Evolutionary conservation across 2,797 vertebrate species (phyloP).

Genomic region (Clamator glandarius): DNA sequence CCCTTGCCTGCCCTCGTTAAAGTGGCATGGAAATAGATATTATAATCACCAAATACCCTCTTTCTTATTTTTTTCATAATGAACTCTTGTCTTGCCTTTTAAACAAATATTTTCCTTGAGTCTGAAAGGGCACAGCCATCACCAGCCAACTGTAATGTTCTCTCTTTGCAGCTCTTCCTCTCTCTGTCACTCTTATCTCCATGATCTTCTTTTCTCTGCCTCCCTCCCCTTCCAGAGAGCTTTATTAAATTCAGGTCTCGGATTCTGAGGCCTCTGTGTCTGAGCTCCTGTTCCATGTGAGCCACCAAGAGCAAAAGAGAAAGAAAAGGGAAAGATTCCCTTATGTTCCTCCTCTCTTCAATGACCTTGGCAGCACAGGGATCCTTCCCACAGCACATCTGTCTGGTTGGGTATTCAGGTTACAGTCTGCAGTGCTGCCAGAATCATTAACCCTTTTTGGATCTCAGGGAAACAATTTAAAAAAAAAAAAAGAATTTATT

Average conservation of each 20-base stretch:
- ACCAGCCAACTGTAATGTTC: background rate
- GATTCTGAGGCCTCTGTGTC: conserved; percentile 28
- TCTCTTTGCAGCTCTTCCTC: conserved; percentile 12
- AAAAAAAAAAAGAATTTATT: background rate
- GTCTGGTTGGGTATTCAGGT: background rate
- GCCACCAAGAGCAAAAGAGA: background rate
- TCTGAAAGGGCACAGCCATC: background rate
- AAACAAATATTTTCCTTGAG: conserved; percentile 10
- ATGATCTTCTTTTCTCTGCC: conserved; percentile 3
- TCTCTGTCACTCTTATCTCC: conserved; percentile 41
- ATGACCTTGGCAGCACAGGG: background rate
- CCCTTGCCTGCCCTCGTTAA: background rate
- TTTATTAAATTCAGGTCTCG: conserved; percentile 59
- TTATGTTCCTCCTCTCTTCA: background rate
- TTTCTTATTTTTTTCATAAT: background rate
- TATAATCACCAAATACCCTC: background rate
- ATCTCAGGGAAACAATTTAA: background rate
- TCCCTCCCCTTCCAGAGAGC: conserved; percentile 14
- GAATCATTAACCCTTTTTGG: background rate
- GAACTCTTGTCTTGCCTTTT: background rate
- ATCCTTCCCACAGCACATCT: background rate
- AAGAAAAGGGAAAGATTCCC: background rate
- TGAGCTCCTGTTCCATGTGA: background rate
- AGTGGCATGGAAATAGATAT: background rate
- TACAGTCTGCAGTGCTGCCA: background rate